phyloP scores from a whole-genome alignment of 2,113 vertebrate species.

The Condylura cristata region DNA sequence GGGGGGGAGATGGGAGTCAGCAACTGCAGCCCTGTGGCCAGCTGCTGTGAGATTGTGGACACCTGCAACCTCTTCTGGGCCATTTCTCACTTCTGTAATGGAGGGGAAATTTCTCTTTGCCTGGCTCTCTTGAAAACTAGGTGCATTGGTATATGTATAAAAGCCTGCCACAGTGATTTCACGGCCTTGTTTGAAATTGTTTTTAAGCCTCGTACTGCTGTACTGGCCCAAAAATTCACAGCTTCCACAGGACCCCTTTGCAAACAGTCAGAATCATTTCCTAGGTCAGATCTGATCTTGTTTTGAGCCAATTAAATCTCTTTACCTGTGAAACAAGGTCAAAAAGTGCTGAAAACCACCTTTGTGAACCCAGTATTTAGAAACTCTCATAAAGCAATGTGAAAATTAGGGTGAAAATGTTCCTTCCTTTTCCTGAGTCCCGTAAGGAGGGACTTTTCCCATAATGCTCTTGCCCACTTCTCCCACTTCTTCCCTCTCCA shows the following conservation, averaged over 20 bases:
- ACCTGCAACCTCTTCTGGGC: not conserved
- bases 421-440: not conserved
- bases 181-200: not conserved
- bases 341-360: conserved; percentile 44
- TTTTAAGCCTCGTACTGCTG: not conserved
- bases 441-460: not conserved
- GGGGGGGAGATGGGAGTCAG: not conserved
- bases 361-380: conserved; percentile 20
- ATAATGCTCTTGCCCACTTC: not conserved
- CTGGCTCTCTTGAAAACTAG: not conserved
- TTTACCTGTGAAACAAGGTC: conserved; percentile 43
- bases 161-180: not conserved
- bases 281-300: conserved; percentile 25
- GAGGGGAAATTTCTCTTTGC: not conserved
- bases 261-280: not conserved
- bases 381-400: conserved; percentile 1
- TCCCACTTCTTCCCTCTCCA: not conserved
- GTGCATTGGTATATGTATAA: not conserved
- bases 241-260: conserved; percentile 17
- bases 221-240: not conserved
- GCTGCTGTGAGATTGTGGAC: not conserved
- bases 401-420: not conserved
- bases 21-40: not conserved
- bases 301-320: conserved; percentile 57
- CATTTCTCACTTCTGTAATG: not conserved